Evolutionary conservation across 2,888 invertebrate species (phyloP).

Genomic region (Myathropa florea): DNA sequence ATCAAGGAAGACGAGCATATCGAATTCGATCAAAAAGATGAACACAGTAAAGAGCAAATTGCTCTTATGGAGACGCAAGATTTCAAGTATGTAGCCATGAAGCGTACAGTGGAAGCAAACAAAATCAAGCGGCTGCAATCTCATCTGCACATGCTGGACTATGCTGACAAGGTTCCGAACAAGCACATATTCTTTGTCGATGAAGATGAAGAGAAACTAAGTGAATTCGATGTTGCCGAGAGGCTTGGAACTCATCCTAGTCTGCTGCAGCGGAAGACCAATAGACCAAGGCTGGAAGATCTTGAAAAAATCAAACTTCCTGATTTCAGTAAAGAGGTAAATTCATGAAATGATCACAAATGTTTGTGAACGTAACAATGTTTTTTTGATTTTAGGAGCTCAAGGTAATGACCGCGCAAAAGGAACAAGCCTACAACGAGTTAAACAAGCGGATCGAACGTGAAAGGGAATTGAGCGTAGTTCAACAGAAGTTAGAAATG

Average conservation of each 20-base stretch:
- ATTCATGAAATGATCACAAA: neutral
- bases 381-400: constrained; percentile 71
- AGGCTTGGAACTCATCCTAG: constrained; percentile 88
- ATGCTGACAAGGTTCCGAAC: constrained; percentile 86
- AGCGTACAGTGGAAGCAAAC: constrained; percentile 90
- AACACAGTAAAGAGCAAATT: constrained; percentile 91
- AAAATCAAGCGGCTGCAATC: constrained; percentile 86
- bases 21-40: constrained; percentile 86
- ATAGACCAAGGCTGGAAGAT: constrained; percentile 85
- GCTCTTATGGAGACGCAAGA: constrained; percentile 96
- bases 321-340: constrained; percentile 83
- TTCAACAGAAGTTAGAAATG: constrained; percentile 90
- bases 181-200: constrained; percentile 91
- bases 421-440: constrained; percentile 86
- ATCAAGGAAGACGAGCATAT: constrained; percentile 85
- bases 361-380: neutral
- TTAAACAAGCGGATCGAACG: constrained; percentile 88
- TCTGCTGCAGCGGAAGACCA: constrained; percentile 86
- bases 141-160: constrained; percentile 90
- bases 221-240: constrained; percentile 85
- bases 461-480: constrained; percentile 87
- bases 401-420: constrained; percentile 78
- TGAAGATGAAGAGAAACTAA: constrained; percentile 82
- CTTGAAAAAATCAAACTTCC: constrained; percentile 83
- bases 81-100: constrained; percentile 92